Conservation (phyloP, 2,113 vertebrate genomes). For the Caracal caracal region DNA sequence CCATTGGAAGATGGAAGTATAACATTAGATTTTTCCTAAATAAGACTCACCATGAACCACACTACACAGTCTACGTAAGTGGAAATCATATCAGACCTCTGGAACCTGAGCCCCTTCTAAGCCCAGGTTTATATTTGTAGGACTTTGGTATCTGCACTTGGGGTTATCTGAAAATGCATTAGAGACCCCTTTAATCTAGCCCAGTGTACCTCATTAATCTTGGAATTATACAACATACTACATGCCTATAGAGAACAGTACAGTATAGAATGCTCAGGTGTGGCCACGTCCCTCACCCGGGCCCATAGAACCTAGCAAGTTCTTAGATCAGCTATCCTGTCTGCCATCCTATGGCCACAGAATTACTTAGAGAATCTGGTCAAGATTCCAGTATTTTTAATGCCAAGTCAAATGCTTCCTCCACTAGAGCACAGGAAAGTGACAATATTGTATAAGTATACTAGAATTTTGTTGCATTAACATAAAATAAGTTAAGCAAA, state of each 20-base stretch:
- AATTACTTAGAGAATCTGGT: neutral
- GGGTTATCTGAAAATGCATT: neutral
- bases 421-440: neutral
- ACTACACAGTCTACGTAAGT: neutral
- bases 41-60: neutral
- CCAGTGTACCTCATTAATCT: neutral
- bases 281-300: too few species aligned
- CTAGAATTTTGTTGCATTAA: conserved; percentile 15
- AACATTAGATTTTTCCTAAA: neutral
- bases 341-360: neutral
- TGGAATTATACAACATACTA: neutral
- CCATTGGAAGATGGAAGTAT: neutral
- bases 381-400: neutral
- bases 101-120: neutral
- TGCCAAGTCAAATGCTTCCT: neutral
- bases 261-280: neutral
- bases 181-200: neutral
- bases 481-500: neutral
- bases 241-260: neutral
- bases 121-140: neutral
- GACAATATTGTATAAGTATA: neutral
- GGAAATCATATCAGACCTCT: neutral
- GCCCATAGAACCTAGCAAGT: neutral
- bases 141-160: neutral
- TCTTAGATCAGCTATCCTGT: neutral